phyloP scores from a whole-genome alignment of 2,113 vertebrate species.

The Alosa alosa region DNA sequence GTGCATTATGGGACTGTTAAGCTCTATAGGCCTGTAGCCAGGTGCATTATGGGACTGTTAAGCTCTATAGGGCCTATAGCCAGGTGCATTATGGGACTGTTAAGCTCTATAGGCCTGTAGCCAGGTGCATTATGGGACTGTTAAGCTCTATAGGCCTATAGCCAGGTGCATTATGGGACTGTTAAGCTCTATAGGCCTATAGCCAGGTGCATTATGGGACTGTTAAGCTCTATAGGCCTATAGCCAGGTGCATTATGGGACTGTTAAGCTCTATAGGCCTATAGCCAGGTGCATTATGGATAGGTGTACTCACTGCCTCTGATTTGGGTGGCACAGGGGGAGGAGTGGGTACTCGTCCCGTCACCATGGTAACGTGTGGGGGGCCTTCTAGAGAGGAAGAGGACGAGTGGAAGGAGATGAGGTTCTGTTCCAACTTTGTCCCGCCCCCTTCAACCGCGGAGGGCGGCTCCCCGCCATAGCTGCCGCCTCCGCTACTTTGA shows the following conservation, averaged over 20 bases:
- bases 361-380: slow-evolving; percentile 52
- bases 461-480: slow-evolving; percentile 51
- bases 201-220: neutral
- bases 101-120: neutral
- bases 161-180: neutral
- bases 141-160: neutral
- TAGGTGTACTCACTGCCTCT: slow-evolving; percentile 86
- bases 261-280: too few relatives aligned
- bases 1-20: neutral
- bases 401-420: slow-evolving; percentile 76
- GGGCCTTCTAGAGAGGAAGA: slow-evolving; percentile 68
- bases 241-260: neutral
- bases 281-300: neutral
- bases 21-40: neutral
- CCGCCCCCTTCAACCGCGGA: slow-evolving; percentile 40
- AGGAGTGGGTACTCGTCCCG: slow-evolving; percentile 71
- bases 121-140: neutral
- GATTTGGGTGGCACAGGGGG: slow-evolving; percentile 97
- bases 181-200: neutral
- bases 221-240: too few relatives aligned
- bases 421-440: slow-evolving; percentile 75
- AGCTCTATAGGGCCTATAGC: neutral
- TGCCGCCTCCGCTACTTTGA: slow-evolving; percentile 62
- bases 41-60: neutral
- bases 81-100: neutral